Evolutionary conservation across 2,113 vertebrate genomes (phyloP).

Genomic region (Oophaga pumilio): DNA sequence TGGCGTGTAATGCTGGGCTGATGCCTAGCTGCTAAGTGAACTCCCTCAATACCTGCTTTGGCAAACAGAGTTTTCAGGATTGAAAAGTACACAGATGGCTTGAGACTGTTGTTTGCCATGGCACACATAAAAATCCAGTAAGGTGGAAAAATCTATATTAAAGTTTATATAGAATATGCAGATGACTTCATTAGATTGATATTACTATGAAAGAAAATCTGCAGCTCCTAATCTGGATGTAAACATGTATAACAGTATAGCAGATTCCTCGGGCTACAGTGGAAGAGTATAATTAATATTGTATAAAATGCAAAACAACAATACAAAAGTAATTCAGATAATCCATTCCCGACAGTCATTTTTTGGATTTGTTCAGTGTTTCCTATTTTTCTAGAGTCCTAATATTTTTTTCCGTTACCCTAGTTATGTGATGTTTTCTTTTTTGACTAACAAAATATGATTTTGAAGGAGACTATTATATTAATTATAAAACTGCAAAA

Average conservation of each 20-base stretch:
- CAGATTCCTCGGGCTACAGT: too few relatives aligned
- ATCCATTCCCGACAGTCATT: too few relatives aligned
- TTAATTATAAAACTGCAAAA: too few relatives aligned
- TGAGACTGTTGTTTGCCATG: conserved; percentile 26
- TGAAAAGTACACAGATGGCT: conserved; percentile 35
- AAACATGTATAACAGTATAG: background rate
- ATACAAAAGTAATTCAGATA: too few relatives aligned
- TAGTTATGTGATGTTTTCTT: too few relatives aligned
- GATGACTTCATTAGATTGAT: conserved; percentile 24
- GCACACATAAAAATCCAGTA: conserved; percentile 12
- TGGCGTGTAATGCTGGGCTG: conserved; percentile 17
- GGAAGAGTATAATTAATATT: background rate
- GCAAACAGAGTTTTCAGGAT: conserved; percentile 30
- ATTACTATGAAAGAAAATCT: background rate
- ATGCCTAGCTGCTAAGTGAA: conserved; percentile 33
- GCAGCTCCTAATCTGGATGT: background rate
- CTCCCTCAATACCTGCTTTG: conserved; percentile 39
- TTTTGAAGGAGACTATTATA: too few relatives aligned
- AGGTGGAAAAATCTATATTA: conserved; percentile 31
- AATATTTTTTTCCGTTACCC: too few relatives aligned
- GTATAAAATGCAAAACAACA: too few relatives aligned
- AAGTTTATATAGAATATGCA: conserved; percentile 4
- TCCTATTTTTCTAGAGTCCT: too few relatives aligned
- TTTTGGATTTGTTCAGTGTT: too few relatives aligned
- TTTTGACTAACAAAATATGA: too few relatives aligned